A percentile compares a stretch with the other conserved stretches of the same genome.
These are phyloP conservation scores for Drosophila subquinaria DNA, from an alignment of 2,888 invertebrate species.

Conservation along the genomic window DNA sequence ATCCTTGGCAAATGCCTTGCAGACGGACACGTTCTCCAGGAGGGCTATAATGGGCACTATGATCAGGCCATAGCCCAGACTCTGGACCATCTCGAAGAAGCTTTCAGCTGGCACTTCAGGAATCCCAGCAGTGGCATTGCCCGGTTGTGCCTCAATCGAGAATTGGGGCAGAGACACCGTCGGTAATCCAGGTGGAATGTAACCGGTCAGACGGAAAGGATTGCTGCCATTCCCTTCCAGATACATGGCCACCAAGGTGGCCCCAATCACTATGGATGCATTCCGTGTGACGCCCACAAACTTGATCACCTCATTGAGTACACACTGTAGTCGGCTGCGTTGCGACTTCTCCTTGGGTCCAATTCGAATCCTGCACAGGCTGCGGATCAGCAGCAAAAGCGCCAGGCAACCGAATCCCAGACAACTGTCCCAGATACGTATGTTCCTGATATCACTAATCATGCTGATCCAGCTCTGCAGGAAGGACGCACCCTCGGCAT, in stretches of 20 bases:
- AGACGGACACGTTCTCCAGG: slow-evolving; percentile 93
- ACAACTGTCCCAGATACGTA: slow-evolving; percentile 90
- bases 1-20: slow-evolving; percentile 88
- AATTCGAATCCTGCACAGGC: slow-evolving; percentile 89
- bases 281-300: slow-evolving; percentile 92
- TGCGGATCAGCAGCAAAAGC: slow-evolving; percentile 90
- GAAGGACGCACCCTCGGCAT: slow-evolving; percentile 90
- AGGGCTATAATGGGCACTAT: slow-evolving; percentile 94
- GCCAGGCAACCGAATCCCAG: slow-evolving; percentile 91
- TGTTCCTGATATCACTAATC: slow-evolving; percentile 88
- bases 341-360: slow-evolving; percentile 87
- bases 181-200: slow-evolving; percentile 92
- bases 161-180: slow-evolving; percentile 89
- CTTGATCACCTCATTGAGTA: slow-evolving; percentile 90
- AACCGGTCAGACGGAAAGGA: slow-evolving; percentile 89
- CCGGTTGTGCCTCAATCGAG: slow-evolving; percentile 86
- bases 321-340: slow-evolving; percentile 85
- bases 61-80: slow-evolving; percentile 92
- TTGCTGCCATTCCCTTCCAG: slow-evolving; percentile 87
- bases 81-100: slow-evolving; percentile 91
- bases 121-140: slow-evolving; percentile 73
- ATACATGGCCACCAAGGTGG: slow-evolving; percentile 89
- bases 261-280: slow-evolving; percentile 91
- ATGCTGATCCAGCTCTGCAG: slow-evolving; percentile 92
- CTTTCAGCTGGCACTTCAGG: slow-evolving; percentile 64